Evolutionary conservation across 1,140 invertebrate genomes (phyloP).

Genomic region (Maconellicoccus hirsutus): DNA sequence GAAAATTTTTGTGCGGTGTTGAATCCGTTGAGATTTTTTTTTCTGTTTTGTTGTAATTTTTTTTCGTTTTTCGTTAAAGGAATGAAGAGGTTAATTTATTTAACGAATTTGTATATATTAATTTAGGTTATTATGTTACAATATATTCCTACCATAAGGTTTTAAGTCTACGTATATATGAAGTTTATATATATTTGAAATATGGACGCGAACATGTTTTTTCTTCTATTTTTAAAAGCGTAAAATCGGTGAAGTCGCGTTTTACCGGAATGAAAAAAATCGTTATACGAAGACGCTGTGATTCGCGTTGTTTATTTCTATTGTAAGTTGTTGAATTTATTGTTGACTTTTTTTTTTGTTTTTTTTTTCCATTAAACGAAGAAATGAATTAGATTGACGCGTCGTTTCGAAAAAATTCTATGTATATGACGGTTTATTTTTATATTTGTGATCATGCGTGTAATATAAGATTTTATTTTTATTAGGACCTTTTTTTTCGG

Average conservation of each 20-base stretch:
- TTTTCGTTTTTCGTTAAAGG: background rate
- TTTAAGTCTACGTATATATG: background rate
- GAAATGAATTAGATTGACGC: too few species aligned
- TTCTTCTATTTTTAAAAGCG: too few species aligned
- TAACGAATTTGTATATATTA: background rate
- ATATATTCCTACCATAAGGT: background rate
- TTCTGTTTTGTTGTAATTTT: background rate
- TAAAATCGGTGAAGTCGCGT: too few species aligned
- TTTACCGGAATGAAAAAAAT: too few species aligned
- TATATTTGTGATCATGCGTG: background rate
- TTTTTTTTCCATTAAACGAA: background rate
- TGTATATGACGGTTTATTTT: too few species aligned
- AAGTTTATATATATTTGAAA: background rate
- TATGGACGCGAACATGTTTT: background rate
- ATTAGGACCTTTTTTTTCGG: background rate
- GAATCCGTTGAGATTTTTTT: background rate
- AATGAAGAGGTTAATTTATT: conserved; percentile 1
- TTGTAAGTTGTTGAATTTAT: background rate
- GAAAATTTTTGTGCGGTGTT: background rate
- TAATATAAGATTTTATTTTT: background rate
- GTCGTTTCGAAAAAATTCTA: background rate
- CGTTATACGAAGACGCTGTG: background rate
- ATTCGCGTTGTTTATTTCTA: background rate
- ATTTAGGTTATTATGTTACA: background rate
- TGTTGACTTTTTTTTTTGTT: background rate